phyloP scores from a whole-genome alignment of 2,888 invertebrate species.

The Hyposoter didymator region DNA sequence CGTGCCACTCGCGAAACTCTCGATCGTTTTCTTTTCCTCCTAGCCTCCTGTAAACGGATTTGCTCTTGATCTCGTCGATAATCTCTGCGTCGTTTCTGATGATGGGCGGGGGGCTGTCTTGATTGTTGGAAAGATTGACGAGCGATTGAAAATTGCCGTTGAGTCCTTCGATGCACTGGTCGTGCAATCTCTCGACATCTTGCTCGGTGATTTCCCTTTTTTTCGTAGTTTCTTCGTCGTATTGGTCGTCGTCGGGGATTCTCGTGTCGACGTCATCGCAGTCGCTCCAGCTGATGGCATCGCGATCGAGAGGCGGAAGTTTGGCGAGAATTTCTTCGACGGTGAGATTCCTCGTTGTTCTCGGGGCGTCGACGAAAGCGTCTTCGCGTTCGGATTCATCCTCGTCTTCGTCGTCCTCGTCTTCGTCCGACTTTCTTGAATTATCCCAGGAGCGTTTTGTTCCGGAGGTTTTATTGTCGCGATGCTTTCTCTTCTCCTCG shows the following conservation, averaged over 20 bases:
- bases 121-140: slow-evolving; percentile 71
- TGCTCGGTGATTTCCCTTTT: slow-evolving; percentile 74
- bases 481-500: slow-evolving; percentile 30
- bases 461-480: slow-evolving; percentile 38
- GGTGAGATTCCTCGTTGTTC: slow-evolving; percentile 68
- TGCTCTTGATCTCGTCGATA: slow-evolving; percentile 62
- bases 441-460: slow-evolving; percentile 51
- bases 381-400: slow-evolving; percentile 69
- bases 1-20: slow-evolving; percentile 96
- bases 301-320: slow-evolving; percentile 88
- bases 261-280: slow-evolving; percentile 68
- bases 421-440: slow-evolving; percentile 56
- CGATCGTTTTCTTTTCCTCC: slow-evolving; percentile 78
- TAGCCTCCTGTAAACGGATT: slow-evolving; percentile 72
- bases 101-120: slow-evolving; percentile 64
- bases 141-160: slow-evolving; percentile 82
- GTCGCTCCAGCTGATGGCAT: slow-evolving; percentile 85
- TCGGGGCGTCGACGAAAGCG: slow-evolving; percentile 39
- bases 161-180: slow-evolving; percentile 79
- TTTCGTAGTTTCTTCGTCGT: slow-evolving; percentile 63
- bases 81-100: slow-evolving; percentile 53
- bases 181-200: slow-evolving; percentile 80
- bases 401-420: slow-evolving; percentile 57
- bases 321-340: slow-evolving; percentile 88
- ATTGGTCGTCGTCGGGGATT: slow-evolving; percentile 67